Conservation (phyloP, 2,888 invertebrate species). For the Ichneumoninae sp. region DNA sequence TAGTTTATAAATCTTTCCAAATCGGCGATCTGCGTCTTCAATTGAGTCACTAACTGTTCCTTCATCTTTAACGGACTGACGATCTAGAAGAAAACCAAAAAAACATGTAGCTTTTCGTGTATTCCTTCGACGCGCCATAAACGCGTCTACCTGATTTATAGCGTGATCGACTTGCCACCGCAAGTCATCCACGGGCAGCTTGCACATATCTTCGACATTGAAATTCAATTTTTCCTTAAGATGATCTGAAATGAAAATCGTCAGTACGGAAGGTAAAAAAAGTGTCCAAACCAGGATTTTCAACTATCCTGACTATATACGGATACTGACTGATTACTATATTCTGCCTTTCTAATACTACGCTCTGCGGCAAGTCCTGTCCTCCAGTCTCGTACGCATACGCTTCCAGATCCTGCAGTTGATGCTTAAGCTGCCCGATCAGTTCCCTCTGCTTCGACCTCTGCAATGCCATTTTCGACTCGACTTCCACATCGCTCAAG, state of each 20-base stretch:
- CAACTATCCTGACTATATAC: neutral
- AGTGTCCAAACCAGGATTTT: neutral
- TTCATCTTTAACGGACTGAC: constrained; percentile 98
- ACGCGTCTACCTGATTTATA: constrained; percentile 88
- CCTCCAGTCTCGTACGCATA: constrained; percentile 96
- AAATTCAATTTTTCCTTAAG: constrained; percentile 93
- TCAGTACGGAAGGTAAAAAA: neutral
- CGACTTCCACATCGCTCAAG: constrained; percentile 84
- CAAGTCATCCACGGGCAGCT: constrained; percentile 92
- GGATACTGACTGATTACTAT: constrained; percentile 88
- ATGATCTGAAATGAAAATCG: constrained; percentile 87
- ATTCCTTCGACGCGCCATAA: neutral
- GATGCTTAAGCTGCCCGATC: constrained; percentile 95
- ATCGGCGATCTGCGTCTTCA: constrained; percentile 98
- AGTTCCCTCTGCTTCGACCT: constrained; percentile 91
- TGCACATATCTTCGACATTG: constrained; percentile 92
- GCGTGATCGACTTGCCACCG: constrained; percentile 95
- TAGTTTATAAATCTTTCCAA: constrained; percentile 98
- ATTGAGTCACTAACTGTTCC: constrained; percentile 96
- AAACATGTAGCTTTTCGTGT: neutral
- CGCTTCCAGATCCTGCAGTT: constrained; percentile 95
- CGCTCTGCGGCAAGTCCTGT: constrained; percentile 91
- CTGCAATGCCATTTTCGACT: constrained; percentile 87
- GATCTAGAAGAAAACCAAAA: constrained; percentile 85
- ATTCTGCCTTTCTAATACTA: constrained; percentile 94